Evolutionary conservation across 2,113 vertebrate genomes (phyloP).

Genomic region (Oncorhynchus keta): DNA sequence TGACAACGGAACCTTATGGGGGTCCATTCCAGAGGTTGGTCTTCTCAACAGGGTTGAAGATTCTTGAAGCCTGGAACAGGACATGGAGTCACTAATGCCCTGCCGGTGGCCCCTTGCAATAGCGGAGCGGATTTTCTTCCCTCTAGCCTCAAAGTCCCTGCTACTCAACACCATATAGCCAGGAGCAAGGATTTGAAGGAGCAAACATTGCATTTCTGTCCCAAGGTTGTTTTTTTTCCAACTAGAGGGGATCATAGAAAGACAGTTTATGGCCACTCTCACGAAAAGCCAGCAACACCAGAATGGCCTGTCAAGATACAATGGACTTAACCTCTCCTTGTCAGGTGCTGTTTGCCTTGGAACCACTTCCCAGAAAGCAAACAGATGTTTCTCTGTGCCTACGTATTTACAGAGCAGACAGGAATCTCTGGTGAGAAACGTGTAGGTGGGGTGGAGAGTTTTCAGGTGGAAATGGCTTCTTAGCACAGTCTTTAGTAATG

Average conservation of each 20-base stretch:
- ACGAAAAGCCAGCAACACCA: not conserved
- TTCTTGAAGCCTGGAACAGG: too few relatives aligned
- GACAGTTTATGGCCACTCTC: conserved; percentile 4
- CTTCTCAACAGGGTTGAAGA: not conserved
- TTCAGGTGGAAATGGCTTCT: not conserved
- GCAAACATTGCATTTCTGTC: not conserved
- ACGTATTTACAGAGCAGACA: conserved; percentile 23
- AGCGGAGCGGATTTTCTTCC: too few relatives aligned
- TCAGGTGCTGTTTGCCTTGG: conserved; percentile 24
- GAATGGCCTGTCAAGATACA: not conserved
- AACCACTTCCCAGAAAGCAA: conserved; percentile 45
- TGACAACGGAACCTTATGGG: not conserved
- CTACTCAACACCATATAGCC: too few relatives aligned
- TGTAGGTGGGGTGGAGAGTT: conserved; percentile 10
- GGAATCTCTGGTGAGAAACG: conserved; percentile 5
- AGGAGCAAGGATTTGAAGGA: not conserved
- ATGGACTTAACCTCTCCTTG: not conserved
- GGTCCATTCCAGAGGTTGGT: not conserved
- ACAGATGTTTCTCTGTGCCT: conserved; percentile 16
- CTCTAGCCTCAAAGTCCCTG: too few relatives aligned
- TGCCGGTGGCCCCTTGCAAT: not conserved
- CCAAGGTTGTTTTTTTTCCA: not conserved
- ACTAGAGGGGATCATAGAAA: not conserved
- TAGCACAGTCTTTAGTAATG: not conserved
- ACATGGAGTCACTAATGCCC: not conserved